Evolutionary conservation across 2,888 invertebrate genomes (phyloP), one percentile per base, ranked within the genome.

Genomic region (Gibbula magus): DNA sequence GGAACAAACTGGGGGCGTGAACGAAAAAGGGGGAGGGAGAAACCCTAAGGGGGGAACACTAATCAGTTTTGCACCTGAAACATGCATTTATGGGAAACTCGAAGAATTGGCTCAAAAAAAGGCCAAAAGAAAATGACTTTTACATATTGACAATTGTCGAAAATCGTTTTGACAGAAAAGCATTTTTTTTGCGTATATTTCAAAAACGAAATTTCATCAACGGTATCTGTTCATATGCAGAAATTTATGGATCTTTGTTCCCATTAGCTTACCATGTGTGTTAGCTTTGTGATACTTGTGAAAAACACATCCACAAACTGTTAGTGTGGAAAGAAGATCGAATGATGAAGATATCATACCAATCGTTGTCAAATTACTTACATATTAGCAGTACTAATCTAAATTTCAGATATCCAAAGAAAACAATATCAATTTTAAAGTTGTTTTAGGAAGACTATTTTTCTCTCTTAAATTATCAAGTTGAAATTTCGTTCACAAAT

Each of bases 21-120:
- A 52, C 45, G 74, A 25, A 51, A 75, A 32, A 52, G 51, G 52
- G 45, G 51, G 52, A n/a, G 74, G 29, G 51, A 2, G 25, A 32
- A 10, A 16, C 32, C 4, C 7, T 2, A 67, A 35, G 22, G 51
- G 20, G 51, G n/a, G 74, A 16, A 75, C 52, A 29, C 35, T 70
- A 35, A 70, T 70, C 35, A 70, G 20, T 70, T 70, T 70, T 39
- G 35, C 70, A 70, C 70, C 32, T 70, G 70, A 70, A 32, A 70
- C 39, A 70, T 70, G 70, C 70, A 70, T 70, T 70, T 70, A 32
- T 70, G 70, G 29, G 70, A 70, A 70, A 70, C 70, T 70, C 32
- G 70, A 70, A 70, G 70, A 70, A 70, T 70, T 18, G 70, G 70
- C 66, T 70, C 20, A n/a, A 70, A 70, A 70, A 54, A 54, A 54